phyloP scores from a whole-genome alignment of 2,113 vertebrate genomes.

The Solenodon paradoxus region DNA sequence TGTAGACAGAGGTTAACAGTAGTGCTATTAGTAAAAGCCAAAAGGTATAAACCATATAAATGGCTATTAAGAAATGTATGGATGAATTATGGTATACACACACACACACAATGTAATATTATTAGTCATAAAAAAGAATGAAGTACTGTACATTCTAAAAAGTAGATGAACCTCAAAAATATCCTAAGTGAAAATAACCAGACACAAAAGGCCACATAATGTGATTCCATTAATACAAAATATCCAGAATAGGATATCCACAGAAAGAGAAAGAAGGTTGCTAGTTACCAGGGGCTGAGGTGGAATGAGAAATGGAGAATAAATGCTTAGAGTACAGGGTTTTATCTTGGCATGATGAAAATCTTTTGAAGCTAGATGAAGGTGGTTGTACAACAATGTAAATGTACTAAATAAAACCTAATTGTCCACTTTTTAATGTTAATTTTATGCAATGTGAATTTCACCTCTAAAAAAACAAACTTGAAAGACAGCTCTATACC shows the following conservation, averaged over 20 bases:
- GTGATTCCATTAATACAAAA: background rate
- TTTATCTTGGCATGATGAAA: background rate
- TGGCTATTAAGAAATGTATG: background rate
- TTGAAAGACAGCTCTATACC: background rate
- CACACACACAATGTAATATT: background rate
- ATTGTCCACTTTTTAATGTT: background rate
- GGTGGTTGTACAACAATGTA: background rate
- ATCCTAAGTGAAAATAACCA: background rate
- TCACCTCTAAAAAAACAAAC: background rate
- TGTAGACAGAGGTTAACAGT: background rate
- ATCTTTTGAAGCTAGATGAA: slow-evolving; percentile 25
- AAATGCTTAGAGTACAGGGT: background rate
- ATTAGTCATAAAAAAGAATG: slow-evolving; percentile 1
- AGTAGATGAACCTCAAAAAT: background rate
- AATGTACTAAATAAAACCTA: background rate
- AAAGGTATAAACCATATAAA: slow-evolving; percentile 2
- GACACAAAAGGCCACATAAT: background rate
- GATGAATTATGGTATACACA: background rate
- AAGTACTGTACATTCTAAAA: background rate
- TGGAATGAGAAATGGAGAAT: background rate
- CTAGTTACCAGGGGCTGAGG: background rate
- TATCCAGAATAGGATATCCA: background rate
- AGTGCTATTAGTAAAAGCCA: background rate
- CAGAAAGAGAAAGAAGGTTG: background rate
- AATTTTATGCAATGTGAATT: background rate